Percentiles rank a stretch among this genome's conserved stretches.
These are phyloP conservation scores for Euphonia xanthogaster DNA, from an alignment of 2,797 vertebrate species.

Conservation along the genomic window DNA sequence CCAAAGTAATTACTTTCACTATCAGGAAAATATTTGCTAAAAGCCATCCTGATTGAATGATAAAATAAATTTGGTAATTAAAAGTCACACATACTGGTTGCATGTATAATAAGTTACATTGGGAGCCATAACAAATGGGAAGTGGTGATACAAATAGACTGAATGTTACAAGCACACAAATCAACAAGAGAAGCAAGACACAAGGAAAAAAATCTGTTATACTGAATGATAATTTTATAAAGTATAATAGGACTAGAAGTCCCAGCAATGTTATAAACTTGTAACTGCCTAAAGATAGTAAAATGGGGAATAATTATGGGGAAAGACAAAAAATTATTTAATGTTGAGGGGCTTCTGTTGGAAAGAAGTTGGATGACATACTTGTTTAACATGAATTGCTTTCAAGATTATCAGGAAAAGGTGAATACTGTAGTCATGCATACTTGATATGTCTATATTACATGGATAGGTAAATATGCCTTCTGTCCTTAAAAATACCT, in stretches of 20 bases:
- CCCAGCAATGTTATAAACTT: not conserved
- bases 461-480: not conserved
- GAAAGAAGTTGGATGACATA: not conserved
- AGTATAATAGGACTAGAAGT: not conserved
- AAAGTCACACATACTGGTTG: not conserved
- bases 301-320: not conserved
- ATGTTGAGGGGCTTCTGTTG: not conserved
- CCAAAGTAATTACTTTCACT: not conserved
- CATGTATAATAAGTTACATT: not conserved
- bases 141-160: not conserved
- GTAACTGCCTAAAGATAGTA: not conserved
- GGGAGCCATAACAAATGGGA: not conserved
- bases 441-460: not conserved
- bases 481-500: not conserved
- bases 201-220: not conserved
- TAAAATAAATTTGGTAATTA: not conserved
- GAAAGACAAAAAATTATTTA: not conserved
- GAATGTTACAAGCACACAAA: not conserved
- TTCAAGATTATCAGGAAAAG: not conserved
- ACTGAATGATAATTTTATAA: not conserved
- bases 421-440: not conserved
- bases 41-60: not conserved
- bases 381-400: not conserved
- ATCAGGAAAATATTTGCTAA: not conserved
- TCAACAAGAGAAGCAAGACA: not conserved